phyloP scores from a whole-genome alignment of 2,888 invertebrate species.

The Stratiomys singularior region DNA sequence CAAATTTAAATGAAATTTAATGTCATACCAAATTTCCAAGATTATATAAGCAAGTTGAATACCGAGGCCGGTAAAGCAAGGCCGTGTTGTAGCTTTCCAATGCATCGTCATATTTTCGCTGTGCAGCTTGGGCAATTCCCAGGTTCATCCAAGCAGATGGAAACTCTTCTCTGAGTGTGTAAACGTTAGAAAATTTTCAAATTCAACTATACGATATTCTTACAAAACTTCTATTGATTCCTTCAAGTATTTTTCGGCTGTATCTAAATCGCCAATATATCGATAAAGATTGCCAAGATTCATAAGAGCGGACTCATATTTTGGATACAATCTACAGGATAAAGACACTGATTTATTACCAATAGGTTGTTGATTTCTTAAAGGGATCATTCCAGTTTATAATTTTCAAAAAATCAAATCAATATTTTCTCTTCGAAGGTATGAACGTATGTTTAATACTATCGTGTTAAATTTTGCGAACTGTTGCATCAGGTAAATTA shows the following conservation, averaged over 20 bases:
- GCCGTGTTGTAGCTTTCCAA: constrained; percentile 84
- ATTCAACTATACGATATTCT: background rate
- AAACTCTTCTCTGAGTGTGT: constrained; percentile 77
- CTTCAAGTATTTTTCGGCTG: constrained; percentile 85
- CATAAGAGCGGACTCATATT: constrained; percentile 92
- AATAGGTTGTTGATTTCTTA: too few relatives aligned
- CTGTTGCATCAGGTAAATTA: too few relatives aligned
- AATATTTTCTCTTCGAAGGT: too few relatives aligned
- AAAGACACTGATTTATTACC: too few relatives aligned
- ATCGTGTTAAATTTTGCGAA: too few relatives aligned
- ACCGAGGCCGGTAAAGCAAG: constrained; percentile 77
- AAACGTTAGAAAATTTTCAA: background rate
- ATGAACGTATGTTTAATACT: too few relatives aligned
- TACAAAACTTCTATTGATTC: constrained; percentile 73
- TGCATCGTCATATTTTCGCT: constrained; percentile 77
- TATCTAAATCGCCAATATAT: constrained; percentile 88
- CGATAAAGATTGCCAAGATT: constrained; percentile 95
- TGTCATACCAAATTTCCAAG: constrained; percentile 85
- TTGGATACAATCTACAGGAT: constrained; percentile 82
- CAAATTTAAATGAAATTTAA: background rate
- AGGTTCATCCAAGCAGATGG: constrained; percentile 99
- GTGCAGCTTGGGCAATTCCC: constrained; percentile 87
- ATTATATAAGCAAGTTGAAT: constrained; percentile 95
- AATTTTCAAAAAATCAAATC: too few relatives aligned
- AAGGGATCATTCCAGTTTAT: too few relatives aligned